These are phyloP conservation scores for Drosophila bifasciata DNA, from an alignment of 1,140 invertebrate species.

Conservation along the genomic window DNA sequence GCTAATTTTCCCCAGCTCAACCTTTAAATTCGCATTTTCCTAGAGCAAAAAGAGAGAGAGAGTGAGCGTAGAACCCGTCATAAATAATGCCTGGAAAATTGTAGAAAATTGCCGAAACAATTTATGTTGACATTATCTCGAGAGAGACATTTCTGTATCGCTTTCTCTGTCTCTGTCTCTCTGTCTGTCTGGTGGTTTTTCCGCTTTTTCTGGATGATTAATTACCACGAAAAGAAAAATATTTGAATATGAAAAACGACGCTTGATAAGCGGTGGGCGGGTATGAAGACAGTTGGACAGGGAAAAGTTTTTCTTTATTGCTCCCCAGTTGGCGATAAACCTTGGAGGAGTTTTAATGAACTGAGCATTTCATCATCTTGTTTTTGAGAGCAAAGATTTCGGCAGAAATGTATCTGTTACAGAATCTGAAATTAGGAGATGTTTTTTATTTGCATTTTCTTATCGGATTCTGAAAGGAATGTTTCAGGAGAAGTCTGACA, in stretches of 20 bases:
- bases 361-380: conserved; percentile 65
- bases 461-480: neutral
- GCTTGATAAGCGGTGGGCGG: conserved; percentile 47
- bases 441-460: conserved; percentile 1
- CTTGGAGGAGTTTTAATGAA: conserved; percentile 61
- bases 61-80: conserved; percentile 38
- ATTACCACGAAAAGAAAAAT: conserved; percentile 57
- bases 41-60: neutral
- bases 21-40: conserved; percentile 36
- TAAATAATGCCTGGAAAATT: conserved; percentile 74
- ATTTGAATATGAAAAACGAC: conserved; percentile 81
- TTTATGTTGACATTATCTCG: conserved; percentile 82
- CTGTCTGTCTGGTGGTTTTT: conserved; percentile 10
- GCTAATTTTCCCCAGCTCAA: conserved; percentile 58
- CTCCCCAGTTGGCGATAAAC: conserved; percentile 74
- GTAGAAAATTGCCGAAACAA: conserved; percentile 79
- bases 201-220: conserved; percentile 57
- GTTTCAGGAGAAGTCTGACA: neutral
- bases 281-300: neutral
- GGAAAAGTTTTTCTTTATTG: conserved; percentile 62
- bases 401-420: too few species aligned
- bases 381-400: conserved; percentile 12
- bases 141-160: conserved; percentile 69
- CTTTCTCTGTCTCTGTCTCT: conserved; percentile 15
- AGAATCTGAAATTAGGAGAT: neutral